phyloP scores from a whole-genome alignment of 2,797 vertebrate species.

The Danio jaintianensis region DNA sequence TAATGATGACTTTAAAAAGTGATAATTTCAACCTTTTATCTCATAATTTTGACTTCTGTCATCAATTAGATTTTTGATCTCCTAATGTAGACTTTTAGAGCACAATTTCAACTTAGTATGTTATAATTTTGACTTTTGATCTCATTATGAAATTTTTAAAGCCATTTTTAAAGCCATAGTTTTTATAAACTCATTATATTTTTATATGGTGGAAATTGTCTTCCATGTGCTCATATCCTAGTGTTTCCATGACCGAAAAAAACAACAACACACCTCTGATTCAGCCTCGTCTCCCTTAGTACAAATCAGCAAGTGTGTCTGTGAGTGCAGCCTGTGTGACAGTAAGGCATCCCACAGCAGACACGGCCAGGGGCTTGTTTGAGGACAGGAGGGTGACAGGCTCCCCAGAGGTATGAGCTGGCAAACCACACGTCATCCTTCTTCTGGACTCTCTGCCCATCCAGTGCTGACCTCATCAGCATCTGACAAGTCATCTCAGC shows the following conservation, averaged over 20 bases:
- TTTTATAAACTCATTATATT: too few relatives aligned
- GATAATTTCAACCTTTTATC: too few relatives aligned
- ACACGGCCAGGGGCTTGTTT: slow-evolving; percentile 21
- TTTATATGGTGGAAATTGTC: too few relatives aligned
- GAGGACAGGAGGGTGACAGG: slow-evolving; percentile 29
- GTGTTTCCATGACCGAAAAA: background rate
- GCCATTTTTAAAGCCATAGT: too few relatives aligned
- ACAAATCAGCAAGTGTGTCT: slow-evolving; percentile 12
- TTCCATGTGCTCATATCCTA: background rate
- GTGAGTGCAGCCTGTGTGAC: background rate
- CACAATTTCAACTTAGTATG: too few relatives aligned
- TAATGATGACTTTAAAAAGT: too few relatives aligned
- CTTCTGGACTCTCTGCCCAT: slow-evolving; percentile 10
- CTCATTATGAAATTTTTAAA: too few relatives aligned
- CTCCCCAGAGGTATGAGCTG: background rate
- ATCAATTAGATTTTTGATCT: too few relatives aligned
- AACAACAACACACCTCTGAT: slow-evolving; percentile 1
- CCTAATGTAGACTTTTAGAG: too few relatives aligned
- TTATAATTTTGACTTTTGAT: too few relatives aligned
- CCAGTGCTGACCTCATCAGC: slow-evolving; percentile 51
- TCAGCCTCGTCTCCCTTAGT: slow-evolving; percentile 22
- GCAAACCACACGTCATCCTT: slow-evolving; percentile 16
- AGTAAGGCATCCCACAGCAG: slow-evolving; percentile 18
- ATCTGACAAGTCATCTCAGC: slow-evolving; percentile 52
- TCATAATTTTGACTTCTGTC: too few relatives aligned